Evolutionary conservation across 2,888 invertebrate species (phyloP).

Genomic region (Junonia oenone): DNA sequence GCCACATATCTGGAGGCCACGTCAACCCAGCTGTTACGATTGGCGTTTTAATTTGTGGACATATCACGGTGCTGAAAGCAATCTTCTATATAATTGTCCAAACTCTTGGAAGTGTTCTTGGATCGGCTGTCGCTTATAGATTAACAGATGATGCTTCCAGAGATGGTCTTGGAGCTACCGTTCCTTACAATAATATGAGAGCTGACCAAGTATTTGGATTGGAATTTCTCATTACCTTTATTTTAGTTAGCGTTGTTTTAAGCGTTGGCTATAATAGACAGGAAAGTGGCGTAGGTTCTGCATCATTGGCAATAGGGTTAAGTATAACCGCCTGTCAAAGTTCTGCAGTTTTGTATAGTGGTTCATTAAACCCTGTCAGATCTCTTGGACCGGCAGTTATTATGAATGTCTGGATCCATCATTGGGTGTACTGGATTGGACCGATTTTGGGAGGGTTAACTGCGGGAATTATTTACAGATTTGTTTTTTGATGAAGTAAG

Average conservation of each 20-base stretch:
- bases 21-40: constrained; percentile 28
- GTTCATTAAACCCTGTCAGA: constrained; percentile 27
- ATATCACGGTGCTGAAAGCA: constrained; percentile 22
- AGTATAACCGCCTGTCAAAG: constrained; percentile 26
- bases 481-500: no score
- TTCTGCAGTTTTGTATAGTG: constrained; percentile 21
- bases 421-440: constrained; percentile 28
- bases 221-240: constrained; percentile 28
- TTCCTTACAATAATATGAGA: constrained; percentile 13
- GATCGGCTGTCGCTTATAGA: constrained; percentile 21
- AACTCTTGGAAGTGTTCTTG: constrained; percentile 20
- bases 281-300: constrained; percentile 16
- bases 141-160: constrained; percentile 9
- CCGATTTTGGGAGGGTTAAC: constrained; percentile 25
- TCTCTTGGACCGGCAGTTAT: constrained; percentile 29
- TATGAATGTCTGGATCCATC: constrained; percentile 28
- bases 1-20: constrained; percentile 27
- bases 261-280: constrained; percentile 16
- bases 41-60: constrained; percentile 22
- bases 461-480: constrained; percentile 23
- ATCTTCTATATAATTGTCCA: constrained; percentile 21
- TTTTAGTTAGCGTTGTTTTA: constrained; percentile 24
- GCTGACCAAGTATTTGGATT: constrained; percentile 23
- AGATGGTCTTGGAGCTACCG: constrained; percentile 21
- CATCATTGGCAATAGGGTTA: constrained; percentile 26